Percentiles rank a stretch among this genome's conserved stretches.
Conservation (phyloP, 2,113 vertebrate genomes). For the Corythaixoides concolor region DNA sequence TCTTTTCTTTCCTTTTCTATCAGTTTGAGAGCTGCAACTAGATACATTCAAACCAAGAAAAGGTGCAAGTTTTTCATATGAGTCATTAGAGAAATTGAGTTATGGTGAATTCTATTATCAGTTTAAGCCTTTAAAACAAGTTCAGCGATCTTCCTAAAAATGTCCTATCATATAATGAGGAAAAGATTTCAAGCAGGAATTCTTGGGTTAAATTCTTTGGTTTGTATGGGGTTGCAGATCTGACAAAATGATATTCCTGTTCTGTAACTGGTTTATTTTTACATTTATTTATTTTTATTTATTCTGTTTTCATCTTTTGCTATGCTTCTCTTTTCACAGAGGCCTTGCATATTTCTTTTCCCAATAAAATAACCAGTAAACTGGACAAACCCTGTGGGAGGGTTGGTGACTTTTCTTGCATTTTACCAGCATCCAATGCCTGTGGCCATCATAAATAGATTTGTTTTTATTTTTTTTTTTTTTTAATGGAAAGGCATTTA, state of each 20-base stretch:
- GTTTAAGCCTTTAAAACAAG: background rate
- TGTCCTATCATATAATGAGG: background rate
- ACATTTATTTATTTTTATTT: background rate
- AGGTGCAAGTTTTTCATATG: background rate
- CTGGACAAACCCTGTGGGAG: background rate
- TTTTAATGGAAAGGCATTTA: background rate
- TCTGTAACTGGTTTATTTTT: background rate
- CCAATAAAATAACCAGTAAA: background rate
- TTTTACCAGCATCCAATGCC: background rate
- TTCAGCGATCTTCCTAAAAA: background rate
- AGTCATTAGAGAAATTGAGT: background rate
- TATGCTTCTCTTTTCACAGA: background rate
- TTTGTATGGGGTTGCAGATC: conserved; percentile 45
- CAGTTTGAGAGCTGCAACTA: conserved; percentile 45
- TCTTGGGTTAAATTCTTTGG: conserved; percentile 22
- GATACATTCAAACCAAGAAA: conserved; percentile 46
- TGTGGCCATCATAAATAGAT: background rate
- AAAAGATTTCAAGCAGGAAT: background rate
- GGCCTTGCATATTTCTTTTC: conserved; percentile 12
- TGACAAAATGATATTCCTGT: background rate
- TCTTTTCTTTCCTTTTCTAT: background rate
- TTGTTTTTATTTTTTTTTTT: background rate
- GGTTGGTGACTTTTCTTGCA: background rate
- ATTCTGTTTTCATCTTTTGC: background rate
- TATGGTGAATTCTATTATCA: background rate